These are phyloP conservation scores for Apamea sordens DNA, from an alignment of 2,888 invertebrate species.

Conservation along the genomic window DNA sequence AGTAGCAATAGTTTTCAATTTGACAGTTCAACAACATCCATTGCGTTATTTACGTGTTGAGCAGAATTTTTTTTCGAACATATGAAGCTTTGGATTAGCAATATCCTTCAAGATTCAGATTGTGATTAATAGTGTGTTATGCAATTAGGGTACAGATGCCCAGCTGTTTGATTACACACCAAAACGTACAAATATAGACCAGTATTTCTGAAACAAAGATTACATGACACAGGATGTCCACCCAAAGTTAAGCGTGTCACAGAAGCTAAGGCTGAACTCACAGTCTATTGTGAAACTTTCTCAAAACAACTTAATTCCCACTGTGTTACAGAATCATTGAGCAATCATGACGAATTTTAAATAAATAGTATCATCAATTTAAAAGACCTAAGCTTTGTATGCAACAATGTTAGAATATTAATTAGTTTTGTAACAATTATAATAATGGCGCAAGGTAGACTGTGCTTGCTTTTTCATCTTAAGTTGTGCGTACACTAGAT, in stretches of 20 bases:
- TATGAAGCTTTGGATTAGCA: not conserved
- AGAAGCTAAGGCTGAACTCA: constrained; percentile 42
- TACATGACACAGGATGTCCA: not conserved
- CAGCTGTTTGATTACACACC: not conserved
- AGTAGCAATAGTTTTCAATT: too few species aligned
- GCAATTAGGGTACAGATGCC: not conserved
- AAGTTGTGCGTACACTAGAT: constrained; percentile 32
- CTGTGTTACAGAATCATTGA: constrained; percentile 40
- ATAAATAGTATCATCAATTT: constrained; percentile 50
- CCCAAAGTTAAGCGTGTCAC: not conserved
- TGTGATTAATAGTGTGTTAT: too few species aligned
- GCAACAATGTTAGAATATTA: constrained; percentile 38
- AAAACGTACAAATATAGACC: not conserved
- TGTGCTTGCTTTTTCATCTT: constrained; percentile 52
- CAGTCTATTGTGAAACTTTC: constrained; percentile 44
- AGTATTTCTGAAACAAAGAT: constrained; percentile 12
- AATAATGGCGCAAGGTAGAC: constrained; percentile 43
- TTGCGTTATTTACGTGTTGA: too few species aligned
- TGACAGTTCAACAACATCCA: too few species aligned
- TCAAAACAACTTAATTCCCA: constrained; percentile 37
- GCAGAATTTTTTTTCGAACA: too few species aligned
- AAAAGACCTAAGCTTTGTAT: constrained; percentile 56
- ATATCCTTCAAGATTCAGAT: too few species aligned
- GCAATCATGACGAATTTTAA: constrained; percentile 52
- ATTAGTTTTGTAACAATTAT: constrained; percentile 43